Percentiles rank a stretch among this genome's conserved stretches.
phyloP scores from a whole-genome alignment of 2,888 invertebrate genomes.

The Eristalis intricaria region DNA sequence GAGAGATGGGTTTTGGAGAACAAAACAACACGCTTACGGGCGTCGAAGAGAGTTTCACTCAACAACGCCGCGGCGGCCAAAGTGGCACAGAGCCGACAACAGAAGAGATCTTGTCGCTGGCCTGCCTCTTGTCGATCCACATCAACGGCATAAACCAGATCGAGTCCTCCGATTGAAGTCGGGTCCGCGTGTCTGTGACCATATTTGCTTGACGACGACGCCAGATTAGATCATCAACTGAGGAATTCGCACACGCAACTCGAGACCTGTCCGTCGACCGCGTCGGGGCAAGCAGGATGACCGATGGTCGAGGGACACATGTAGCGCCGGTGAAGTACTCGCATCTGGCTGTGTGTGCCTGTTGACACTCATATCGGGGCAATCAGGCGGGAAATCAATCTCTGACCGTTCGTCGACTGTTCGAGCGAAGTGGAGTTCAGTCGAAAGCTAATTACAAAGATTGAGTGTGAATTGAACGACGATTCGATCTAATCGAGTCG shows the following conservation, averaged over 20 bases:
- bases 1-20: not conserved
- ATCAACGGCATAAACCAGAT: not conserved
- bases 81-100: not conserved
- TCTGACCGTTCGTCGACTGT: slow-evolving; percentile 39
- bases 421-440: slow-evolving; percentile 36
- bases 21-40: not conserved
- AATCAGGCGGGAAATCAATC: slow-evolving; percentile 35
- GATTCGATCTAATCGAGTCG: slow-evolving; percentile 17
- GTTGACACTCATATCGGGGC: slow-evolving; percentile 31
- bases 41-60: not conserved
- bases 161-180: slow-evolving; percentile 3
- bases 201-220: not conserved
- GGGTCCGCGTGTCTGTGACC: slow-evolving; percentile 1
- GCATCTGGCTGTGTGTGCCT: not conserved
- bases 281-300: not conserved
- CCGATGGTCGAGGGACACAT: not conserved
- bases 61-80: not conserved
- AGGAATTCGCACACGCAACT: not conserved
- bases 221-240: slow-evolving; percentile 17
- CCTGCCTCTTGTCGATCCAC: not conserved
- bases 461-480: slow-evolving; percentile 37
- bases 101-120: not conserved
- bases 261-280: not conserved
- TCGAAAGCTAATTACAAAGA: slow-evolving; percentile 32
- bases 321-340: too few relatives aligned